A percentile compares a stretch with the other conserved stretches of the same genome.
These are phyloP conservation scores for Cydia splendana DNA, from an alignment of 1,140 invertebrate species.

Conservation along the genomic window DNA sequence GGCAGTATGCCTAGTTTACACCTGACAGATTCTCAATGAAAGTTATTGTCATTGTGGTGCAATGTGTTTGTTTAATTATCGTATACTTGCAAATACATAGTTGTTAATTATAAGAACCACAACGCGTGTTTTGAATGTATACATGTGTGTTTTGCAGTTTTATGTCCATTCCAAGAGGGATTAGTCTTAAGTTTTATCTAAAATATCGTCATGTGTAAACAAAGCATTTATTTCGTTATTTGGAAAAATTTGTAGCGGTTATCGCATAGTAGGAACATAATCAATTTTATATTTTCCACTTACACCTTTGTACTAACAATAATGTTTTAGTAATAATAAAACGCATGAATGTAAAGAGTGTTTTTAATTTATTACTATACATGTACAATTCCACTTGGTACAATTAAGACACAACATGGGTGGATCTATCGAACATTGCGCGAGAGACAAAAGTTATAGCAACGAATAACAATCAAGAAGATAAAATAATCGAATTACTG, in stretches of 20 bases:
- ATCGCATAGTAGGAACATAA: constrained; percentile 14
- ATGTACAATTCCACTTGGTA: neutral
- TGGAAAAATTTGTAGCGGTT: neutral
- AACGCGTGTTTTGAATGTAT: neutral
- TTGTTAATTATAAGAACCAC: neutral
- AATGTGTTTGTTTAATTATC: constrained; percentile 3
- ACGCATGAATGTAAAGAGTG: constrained; percentile 14
- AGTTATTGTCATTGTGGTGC: neutral
- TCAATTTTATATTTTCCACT: constrained; percentile 32
- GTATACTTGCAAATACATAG: neutral
- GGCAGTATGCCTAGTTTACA: constrained; percentile 21
- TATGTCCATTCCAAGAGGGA: neutral
- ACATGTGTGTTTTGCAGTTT: neutral
- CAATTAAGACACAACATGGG: neutral
- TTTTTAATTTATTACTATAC: constrained; percentile 5
- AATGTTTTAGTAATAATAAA: constrained; percentile 31
- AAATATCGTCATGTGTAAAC: constrained; percentile 11
- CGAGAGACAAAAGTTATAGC: too few relatives aligned
- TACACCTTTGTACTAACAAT: constrained; percentile 24
- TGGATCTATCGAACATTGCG: neutral
- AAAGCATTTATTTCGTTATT: constrained; percentile 14
- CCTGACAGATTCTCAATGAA: neutral
- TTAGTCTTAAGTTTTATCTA: neutral
- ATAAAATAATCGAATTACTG: too few relatives aligned
- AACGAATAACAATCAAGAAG: too few relatives aligned